phyloP scores from a whole-genome alignment of 2,797 vertebrate genomes.

The Novumbra hubbsi region DNA sequence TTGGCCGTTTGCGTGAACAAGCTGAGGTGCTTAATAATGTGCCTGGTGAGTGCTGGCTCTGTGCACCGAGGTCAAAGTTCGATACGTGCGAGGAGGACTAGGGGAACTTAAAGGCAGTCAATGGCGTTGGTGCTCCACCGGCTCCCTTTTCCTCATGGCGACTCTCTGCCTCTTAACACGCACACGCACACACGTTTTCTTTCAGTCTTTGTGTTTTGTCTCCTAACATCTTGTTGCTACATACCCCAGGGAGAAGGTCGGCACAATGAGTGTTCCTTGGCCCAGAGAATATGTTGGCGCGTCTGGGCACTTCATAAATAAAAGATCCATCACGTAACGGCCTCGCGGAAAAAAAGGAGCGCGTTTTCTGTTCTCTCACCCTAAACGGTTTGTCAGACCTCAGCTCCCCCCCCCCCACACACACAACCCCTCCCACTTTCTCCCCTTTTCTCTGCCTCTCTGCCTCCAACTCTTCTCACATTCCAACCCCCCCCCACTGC shows the following conservation, averaged over 20 bases:
- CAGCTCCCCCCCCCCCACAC: neutral
- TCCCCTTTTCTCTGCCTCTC: neutral
- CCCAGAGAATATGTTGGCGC: conserved; percentile 12
- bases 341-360: neutral
- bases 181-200: neutral
- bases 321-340: conserved; percentile 30
- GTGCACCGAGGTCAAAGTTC: too few species aligned
- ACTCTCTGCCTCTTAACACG: neutral
- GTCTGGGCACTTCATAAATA: conserved; percentile 34
- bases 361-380: neutral
- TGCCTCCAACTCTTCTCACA: conserved; percentile 18
- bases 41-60: too few species aligned
- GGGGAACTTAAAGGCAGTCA: too few species aligned
- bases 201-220: conserved; percentile 12
- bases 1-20: too few species aligned
- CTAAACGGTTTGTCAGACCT: conserved; percentile 37
- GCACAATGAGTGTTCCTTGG: conserved; percentile 14
- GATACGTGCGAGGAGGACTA: neutral
- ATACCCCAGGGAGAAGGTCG: neutral
- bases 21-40: too few species aligned
- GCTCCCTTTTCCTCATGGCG: neutral
- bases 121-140: neutral
- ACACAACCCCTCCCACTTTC: neutral
- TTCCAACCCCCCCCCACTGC: conserved; percentile 26
- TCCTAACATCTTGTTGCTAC: neutral